These are phyloP conservation scores for Conomelus anceps DNA, from an alignment of 2,888 invertebrate species.

Conservation along the genomic window DNA sequence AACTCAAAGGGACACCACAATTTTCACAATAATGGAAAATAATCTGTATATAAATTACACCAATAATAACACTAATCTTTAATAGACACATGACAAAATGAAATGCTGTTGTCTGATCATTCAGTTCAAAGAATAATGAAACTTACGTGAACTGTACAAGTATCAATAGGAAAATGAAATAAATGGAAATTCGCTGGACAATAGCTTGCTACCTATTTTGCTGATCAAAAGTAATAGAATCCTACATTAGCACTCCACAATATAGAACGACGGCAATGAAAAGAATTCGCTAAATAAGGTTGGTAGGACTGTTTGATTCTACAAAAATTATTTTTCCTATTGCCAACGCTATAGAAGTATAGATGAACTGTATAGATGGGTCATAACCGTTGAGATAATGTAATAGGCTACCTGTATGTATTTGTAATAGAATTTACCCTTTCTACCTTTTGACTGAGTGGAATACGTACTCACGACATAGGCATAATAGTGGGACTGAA, in stretches of 20 bases:
- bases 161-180: not conserved
- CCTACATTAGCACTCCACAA: not conserved
- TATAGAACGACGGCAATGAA: not conserved
- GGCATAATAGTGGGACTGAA: too few relatives aligned
- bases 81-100: too few relatives aligned
- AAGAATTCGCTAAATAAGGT: not conserved
- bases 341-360: not conserved
- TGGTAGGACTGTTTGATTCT: not conserved
- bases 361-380: not conserved
- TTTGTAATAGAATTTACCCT: too few relatives aligned
- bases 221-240: not conserved
- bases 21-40: too few relatives aligned
- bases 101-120: not conserved
- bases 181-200: not conserved
- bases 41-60: too few relatives aligned
- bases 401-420: too few relatives aligned
- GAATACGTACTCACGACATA: too few relatives aligned
- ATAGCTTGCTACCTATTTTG: not conserved
- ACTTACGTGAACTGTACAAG: not conserved
- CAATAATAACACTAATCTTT: too few relatives aligned
- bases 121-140: not conserved
- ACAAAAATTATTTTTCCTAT: not conserved
- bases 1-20: too few relatives aligned
- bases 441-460: too few relatives aligned
- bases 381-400: too few relatives aligned